Evolutionary conservation across 2,113 vertebrate species (phyloP), one percentile per base, ranked within the genome.

Genomic region (Otis tarda): DNA sequence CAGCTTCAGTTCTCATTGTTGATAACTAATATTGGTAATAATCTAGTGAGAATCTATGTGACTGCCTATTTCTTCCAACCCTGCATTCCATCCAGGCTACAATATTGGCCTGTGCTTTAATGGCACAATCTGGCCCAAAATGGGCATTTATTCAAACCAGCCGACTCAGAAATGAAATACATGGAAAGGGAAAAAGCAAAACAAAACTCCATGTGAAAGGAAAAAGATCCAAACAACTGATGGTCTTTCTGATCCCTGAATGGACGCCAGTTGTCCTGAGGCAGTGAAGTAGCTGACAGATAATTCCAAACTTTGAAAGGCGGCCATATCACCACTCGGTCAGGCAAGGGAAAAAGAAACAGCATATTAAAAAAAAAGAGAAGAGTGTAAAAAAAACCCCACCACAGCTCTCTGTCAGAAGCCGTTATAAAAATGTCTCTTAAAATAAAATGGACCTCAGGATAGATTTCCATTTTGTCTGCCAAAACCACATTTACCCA

Each of bases 161-260:
- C 52, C 27, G 3, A 89, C 83, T 91, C 94, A 83, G 85, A 97
- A 92, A 96, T 83, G 3, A 92, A 93, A 97, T 94, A 77, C 47
- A 93, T 83, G 70, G 80, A 96, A 94, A 80, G 89, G 41, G 55
- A 93, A 95, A 96, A 97, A 94, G 61, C 74, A 84, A 96, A 97
- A 95, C 91, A 94, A 95, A 97, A 93, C 95, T 96, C 95, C 76
- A 68, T 90, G 93, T 89, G 79, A 97, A 74, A 87, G 93, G 77
- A 96, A 90, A 95, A 93, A 83, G 64, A 96, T 94, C 96, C 97
- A 96, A 97, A 93, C 78, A 96, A 86, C 88, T 79, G 86, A 97
- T 94, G 90, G 87, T 95, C 82, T 96, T 94, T 95, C 87, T 92
- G 94, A 84, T 93, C 80, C 64, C 61, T 90, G 90, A 97, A 80